phyloP scores from a whole-genome alignment of 2,888 invertebrate species.

The Agonopterix alstromeriana region DNA sequence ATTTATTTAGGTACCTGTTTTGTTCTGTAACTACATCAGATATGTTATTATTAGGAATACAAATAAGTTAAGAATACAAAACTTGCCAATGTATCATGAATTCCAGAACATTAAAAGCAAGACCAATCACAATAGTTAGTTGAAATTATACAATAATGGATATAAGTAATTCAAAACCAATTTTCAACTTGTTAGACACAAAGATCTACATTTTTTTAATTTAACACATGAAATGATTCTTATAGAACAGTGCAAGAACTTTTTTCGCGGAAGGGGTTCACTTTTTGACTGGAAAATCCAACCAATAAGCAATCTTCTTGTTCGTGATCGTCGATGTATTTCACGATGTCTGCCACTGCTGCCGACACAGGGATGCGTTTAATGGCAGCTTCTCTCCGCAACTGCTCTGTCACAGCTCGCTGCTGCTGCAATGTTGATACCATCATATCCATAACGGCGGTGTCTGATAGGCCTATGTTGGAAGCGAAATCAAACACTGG shows the following conservation, averaged over 20 bases:
- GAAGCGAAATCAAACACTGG: slow-evolving; percentile 52
- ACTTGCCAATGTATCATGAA: no score
- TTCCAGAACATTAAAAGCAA: no score
- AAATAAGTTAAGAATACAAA: no score
- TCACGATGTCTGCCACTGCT: slow-evolving; percentile 94
- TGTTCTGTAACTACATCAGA: no score
- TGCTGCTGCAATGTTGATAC: slow-evolving; percentile 96
- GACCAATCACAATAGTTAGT: no score
- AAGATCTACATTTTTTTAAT: no score
- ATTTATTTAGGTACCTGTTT: no score
- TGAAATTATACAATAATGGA: no score
- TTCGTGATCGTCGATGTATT: slow-evolving; percentile 92
- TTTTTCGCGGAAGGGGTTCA: slow-evolving; percentile 97
- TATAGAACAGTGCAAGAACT: slow-evolving; percentile 91
- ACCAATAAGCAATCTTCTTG: slow-evolving; percentile 95
- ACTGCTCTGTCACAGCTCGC: slow-evolving; percentile 93
- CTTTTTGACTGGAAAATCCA: slow-evolving; percentile 95
- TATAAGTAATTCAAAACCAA: no score
- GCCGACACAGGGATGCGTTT: slow-evolving; percentile 91
- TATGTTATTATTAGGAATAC: no score
- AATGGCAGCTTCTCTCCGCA: slow-evolving; percentile 92
- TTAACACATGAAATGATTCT: slow-evolving; percentile 23
- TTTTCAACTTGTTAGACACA: no score
- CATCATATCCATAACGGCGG: slow-evolving; percentile 94
- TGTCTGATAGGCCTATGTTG: slow-evolving; percentile 93